These are phyloP conservation scores for Cygnus atratus DNA, from an alignment of 2,113 vertebrate genomes.

Conservation along the genomic window DNA sequence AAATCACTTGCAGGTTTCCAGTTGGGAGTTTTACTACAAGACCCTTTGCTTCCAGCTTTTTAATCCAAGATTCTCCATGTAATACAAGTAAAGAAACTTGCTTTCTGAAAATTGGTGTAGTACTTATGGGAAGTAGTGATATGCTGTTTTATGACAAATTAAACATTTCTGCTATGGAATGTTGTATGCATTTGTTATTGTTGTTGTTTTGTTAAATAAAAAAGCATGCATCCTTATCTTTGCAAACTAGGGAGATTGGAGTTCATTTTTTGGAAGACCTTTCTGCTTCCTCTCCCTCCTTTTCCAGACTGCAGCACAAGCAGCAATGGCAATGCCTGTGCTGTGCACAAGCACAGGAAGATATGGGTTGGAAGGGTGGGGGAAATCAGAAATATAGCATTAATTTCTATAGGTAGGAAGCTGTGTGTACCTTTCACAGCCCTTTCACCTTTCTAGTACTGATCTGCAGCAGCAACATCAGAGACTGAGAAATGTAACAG, in stretches of 20 bases:
- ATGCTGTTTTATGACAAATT: not conserved
- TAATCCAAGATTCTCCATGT: not conserved
- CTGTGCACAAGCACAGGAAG: not conserved
- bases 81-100: not conserved
- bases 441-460: not conserved
- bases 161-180: rapidly evolving
- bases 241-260: not conserved
- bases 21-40: not conserved
- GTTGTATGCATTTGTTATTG: rapidly evolving
- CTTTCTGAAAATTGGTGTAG: not conserved
- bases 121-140: not conserved
- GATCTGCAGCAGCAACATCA: not conserved
- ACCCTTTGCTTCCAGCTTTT: not conserved
- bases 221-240: not conserved
- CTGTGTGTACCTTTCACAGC: not conserved
- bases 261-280: not conserved
- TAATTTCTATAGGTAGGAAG: not conserved
- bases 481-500: not conserved
- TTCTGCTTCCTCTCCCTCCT: not conserved
- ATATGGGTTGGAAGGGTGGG: not conserved
- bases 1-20: not conserved
- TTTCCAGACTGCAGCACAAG: not conserved
- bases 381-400: not conserved
- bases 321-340: not conserved
- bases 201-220: not conserved